Evolutionary conservation across 2,888 invertebrate species (phyloP).

Genomic region (Eristalinus sepulchralis): DNA sequence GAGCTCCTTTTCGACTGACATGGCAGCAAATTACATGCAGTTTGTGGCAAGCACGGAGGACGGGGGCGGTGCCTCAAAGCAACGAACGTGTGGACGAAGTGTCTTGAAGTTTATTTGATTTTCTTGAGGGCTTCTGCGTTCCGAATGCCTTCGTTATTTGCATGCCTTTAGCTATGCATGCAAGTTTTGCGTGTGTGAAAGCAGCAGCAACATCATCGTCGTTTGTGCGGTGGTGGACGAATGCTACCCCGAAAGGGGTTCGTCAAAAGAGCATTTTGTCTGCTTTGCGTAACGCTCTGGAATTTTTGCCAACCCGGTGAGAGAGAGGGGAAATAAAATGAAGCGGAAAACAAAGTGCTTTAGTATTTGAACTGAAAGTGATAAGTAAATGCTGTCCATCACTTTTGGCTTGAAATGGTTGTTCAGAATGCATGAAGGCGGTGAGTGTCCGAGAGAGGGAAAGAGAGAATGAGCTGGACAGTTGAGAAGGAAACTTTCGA

Average conservation of each 20-base stretch:
- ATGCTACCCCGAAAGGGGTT: neutral
- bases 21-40: constrained; percentile 45
- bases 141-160: constrained; percentile 41
- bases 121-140: constrained; percentile 48
- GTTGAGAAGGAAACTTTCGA: too few relatives aligned
- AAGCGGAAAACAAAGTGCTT: constrained; percentile 9
- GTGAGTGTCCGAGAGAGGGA: too few relatives aligned
- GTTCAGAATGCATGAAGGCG: neutral
- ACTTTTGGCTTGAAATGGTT: constrained; percentile 9
- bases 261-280: constrained; percentile 36
- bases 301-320: constrained; percentile 34
- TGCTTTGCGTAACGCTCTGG: constrained; percentile 17
- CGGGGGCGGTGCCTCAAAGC: neutral
- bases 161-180: constrained; percentile 25
- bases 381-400: constrained; percentile 38
- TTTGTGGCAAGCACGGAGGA: neutral
- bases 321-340: neutral
- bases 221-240: neutral
- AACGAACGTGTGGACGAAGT: constrained; percentile 55
- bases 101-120: constrained; percentile 70
- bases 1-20: constrained; percentile 53
- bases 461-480: too few relatives aligned
- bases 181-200: neutral
- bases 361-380: neutral
- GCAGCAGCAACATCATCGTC: constrained; percentile 1